phyloP scores from a whole-genome alignment of 2,113 vertebrate species.

The Pygoscelis adeliae region DNA sequence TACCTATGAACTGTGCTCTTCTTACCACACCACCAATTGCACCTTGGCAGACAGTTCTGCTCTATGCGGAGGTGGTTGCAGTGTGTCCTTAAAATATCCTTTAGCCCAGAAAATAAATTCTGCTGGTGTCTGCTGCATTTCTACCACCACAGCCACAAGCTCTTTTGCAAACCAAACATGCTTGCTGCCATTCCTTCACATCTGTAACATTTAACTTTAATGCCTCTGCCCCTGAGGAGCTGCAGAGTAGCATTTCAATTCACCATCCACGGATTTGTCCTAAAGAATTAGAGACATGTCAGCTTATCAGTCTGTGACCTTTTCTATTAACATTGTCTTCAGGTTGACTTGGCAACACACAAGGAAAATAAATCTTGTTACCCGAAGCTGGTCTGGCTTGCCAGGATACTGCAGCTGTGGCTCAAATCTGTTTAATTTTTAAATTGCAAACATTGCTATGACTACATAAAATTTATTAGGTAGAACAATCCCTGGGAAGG shows the following conservation, averaged over 20 bases:
- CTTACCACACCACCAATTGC: background rate
- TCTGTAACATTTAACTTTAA: constrained; percentile 76
- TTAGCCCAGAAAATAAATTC: constrained; percentile 62
- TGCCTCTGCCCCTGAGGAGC: constrained; percentile 65
- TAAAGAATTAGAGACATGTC: constrained; percentile 65
- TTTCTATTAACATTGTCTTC: constrained; percentile 77
- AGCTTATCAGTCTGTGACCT: constrained; percentile 73
- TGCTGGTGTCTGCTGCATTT: background rate
- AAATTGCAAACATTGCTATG: constrained; percentile 26
- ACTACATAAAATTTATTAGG: constrained; percentile 52
- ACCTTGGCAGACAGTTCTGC: background rate
- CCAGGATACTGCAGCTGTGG: background rate
- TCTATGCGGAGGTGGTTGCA: background rate
- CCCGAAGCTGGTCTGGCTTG: background rate
- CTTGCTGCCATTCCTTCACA: constrained; percentile 56
- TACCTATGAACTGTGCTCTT: background rate
- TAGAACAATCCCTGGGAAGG: background rate
- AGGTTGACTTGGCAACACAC: constrained; percentile 57
- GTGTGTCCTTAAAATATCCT: constrained; percentile 48
- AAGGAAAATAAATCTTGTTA: constrained; percentile 73
- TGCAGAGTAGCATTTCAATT: constrained; percentile 65
- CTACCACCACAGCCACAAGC: constrained; percentile 1
- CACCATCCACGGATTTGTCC: background rate
- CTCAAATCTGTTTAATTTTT: constrained; percentile 51
- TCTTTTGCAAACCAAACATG: constrained; percentile 60